A percentile compares a stretch with the other conserved stretches of the same genome.
phyloP scores from a whole-genome alignment of 2,888 invertebrate species.

The Litoditis marina region DNA sequence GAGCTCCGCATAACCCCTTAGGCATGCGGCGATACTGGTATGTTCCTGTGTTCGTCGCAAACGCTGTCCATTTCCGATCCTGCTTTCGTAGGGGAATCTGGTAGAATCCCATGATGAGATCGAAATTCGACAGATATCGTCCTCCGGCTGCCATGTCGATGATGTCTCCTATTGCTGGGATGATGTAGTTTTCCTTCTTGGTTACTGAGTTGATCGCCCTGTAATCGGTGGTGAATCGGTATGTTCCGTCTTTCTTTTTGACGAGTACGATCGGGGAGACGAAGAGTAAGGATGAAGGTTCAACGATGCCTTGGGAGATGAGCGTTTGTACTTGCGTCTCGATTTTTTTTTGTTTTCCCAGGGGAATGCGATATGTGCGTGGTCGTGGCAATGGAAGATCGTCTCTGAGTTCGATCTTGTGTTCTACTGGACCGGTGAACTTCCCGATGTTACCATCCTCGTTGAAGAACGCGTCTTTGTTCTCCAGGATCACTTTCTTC shows the following conservation, averaged over 20 bases:
- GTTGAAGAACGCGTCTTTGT: conserved; percentile 21
- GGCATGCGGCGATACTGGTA: conserved; percentile 32
- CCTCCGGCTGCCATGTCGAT: conserved; percentile 9
- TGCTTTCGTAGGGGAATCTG: conserved; percentile 23
- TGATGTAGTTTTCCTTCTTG: conserved; percentile 14
- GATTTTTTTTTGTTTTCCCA: conserved; percentile 18
- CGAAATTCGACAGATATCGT: conserved; percentile 22
- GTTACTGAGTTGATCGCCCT: conserved; percentile 15
- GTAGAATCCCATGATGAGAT: conserved; percentile 29
- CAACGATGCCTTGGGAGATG: conserved; percentile 17
- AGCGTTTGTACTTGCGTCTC: conserved; percentile 20
- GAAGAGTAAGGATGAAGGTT: conserved; percentile 16
- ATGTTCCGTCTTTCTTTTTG: conserved; percentile 8
- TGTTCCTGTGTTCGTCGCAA: conserved; percentile 24
- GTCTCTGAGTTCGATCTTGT: conserved; percentile 12
- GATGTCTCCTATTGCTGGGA: conserved; percentile 10
- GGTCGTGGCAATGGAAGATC: conserved; percentile 14
- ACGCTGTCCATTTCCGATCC: conserved; percentile 32
- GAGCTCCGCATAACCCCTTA: conserved; percentile 28
- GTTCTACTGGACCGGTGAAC: conserved; percentile 21
- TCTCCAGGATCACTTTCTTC: conserved; percentile 5
- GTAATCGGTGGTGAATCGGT: conserved; percentile 18
- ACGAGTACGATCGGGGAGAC: conserved; percentile 20
- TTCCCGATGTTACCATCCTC: conserved; percentile 22
- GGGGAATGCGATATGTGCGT: conserved; percentile 8